Evolutionary conservation across 2,888 invertebrate species (phyloP), one percentile per base, ranked within the genome.

Genomic region (Drosophila imparisetae): DNA sequence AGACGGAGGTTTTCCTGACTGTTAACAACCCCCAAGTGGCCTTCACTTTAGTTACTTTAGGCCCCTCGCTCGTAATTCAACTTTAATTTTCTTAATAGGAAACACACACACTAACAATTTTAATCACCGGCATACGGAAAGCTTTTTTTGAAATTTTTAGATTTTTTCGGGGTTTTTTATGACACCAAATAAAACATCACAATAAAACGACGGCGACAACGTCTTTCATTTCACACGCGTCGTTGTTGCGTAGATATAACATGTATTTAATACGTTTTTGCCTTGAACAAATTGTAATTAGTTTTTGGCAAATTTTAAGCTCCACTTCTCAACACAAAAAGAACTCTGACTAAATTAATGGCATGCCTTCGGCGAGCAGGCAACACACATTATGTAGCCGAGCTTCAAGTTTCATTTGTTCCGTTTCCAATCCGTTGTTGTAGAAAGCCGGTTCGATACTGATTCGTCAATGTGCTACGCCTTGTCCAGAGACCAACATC

Each of bases 391-490:
- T 72, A 68, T 66, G 68, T 66, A 66, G 65, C 62, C 66, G 75
- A 75, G 77, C 76, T 77, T 78, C 52, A 70, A 67, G 60, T 68
- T 77, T 66, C 65, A 69, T 74, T 77, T 83, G 50, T 77, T 86
- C 81, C 83, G 78, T 78, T 90, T 89, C 84, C 83, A 91, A 91
- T 91, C 91, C 91, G 91, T 81, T 88, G 86, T 78, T 81, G 90
- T 90, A 89, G 90, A 92, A 92, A 92, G 93, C 93, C 92, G 92
- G 92, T 92, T 93, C 92, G 92, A 92, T 92, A 93, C 93, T 93
- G 86, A 92, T 73, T 81, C 80, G 72, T 61, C 74, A 89, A 86
- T 84, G 65, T 69, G 79, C 74, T 80, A 66, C 85, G 89, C 87
- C 87, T 89, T 89, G 87, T 75, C 89, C 89, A 75, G 72, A 75